Conservation (phyloP, 2,797 vertebrate species). For the Fratercula arctica region DNA sequence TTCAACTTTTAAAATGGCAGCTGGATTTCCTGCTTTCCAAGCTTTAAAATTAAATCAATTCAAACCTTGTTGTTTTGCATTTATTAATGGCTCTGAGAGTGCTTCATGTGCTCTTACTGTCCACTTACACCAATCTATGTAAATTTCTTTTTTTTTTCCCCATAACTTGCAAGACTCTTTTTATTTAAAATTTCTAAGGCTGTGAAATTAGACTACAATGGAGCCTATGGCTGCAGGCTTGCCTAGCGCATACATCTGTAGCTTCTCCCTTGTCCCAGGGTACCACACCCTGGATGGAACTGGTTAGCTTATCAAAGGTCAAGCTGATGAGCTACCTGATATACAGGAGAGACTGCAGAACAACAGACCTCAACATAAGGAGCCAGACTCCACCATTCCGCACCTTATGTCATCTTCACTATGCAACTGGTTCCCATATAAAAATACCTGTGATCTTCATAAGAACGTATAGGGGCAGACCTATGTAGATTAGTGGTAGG, state of each 20-base stretch:
- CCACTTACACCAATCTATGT: background rate
- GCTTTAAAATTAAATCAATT: background rate
- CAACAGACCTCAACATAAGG: background rate
- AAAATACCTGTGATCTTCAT: background rate
- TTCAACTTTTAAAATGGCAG: background rate
- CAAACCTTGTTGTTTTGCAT: background rate
- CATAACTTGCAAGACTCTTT: background rate
- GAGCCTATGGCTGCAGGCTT: background rate
- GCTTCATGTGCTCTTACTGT: background rate
- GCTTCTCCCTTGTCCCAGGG: background rate
- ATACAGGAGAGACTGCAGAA: background rate
- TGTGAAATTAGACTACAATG: background rate
- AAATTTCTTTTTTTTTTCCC: background rate
- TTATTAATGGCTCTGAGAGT: background rate
- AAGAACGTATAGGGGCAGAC: fast-evolving
- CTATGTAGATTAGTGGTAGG: background rate
- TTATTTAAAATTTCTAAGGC: background rate
- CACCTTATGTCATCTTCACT: background rate
- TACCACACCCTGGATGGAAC: background rate
- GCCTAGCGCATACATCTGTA: background rate
- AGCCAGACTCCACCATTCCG: background rate
- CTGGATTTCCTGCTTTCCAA: background rate
- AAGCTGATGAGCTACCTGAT: background rate
- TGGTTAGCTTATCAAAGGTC: background rate
- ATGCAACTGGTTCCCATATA: background rate